Base-by-base conservation (phyloP, 1,140 invertebrate species). In the Caerostris extrusa region DNA sequence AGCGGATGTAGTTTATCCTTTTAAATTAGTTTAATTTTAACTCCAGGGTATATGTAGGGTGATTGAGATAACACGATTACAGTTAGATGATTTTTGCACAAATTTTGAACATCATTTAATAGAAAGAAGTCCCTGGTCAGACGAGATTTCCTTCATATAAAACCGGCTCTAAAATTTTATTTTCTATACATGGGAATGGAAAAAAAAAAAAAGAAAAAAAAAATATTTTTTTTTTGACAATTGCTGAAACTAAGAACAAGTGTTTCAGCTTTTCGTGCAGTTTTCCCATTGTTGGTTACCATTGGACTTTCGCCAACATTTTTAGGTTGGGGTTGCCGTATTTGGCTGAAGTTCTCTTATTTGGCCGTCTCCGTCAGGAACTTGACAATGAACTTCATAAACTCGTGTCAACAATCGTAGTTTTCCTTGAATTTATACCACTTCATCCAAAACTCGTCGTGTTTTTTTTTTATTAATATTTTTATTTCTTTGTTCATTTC, bases 301-400 rank as follows among this genome's bases (percentile, higher is more conserved):
- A 50, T 90, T 77, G 69, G 69, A 81, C 17, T 81, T 77, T 82
- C 71, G 69, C 71, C 89, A 81, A 58, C 69, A 34, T 60, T 61
- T 81, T 10, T 81, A 17, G 8, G 8, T 4, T 17, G 8, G 5
- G 12, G 56, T 8, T 58, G 3, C 67, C 57, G n/a, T 60, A 81
- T 90, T 90, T 90, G 89, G 89, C 71, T 77, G 8, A 34, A 10
- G 10, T 81, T 90, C 60, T 57, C 56, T n/a, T 8, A 14, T 58
- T 58, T 90, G 69, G 67, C 71, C 12, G 19, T 6, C 17, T 58
- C 14, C 61, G 8, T 14, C 55, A 14, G 50, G 71, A 8, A 50
- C 69, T 60, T 90, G 89, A 81, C 89, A 90, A 81, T 90, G 89
- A 90, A 90, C 89, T 90, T 81, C 56, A 81, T 58, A 69, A 55